These are phyloP conservation scores for Apantesis nais DNA, from an alignment of 2,888 invertebrate genomes.

Conservation along the genomic window DNA sequence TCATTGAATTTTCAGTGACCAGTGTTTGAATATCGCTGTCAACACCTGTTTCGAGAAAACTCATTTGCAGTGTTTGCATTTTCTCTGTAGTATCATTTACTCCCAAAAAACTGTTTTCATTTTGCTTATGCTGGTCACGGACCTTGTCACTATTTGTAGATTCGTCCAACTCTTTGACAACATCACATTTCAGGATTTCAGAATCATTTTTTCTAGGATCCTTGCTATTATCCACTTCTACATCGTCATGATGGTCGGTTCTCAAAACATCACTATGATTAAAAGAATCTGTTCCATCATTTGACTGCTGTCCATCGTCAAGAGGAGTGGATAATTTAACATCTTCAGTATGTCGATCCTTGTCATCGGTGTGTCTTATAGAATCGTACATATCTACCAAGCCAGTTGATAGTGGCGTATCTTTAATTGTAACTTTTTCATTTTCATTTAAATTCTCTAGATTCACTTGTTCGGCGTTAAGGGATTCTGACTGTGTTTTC, in stretches of 20 bases:
- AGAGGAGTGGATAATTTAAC: not conserved
- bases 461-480: not conserved
- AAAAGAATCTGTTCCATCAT: not conserved
- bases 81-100: not conserved
- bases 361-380: not conserved
- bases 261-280: constrained; percentile 2
- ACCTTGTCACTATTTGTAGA: not conserved
- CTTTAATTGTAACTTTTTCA: constrained; percentile 4
- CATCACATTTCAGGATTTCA: constrained; percentile 1
- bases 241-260: not conserved
- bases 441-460: not conserved
- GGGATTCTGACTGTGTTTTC: not conserved
- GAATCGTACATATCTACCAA: not conserved
- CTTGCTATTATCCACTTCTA: not conserved
- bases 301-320: not conserved
- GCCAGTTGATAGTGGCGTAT: not conserved
- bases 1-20: constrained; percentile 28
- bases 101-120: not conserved
- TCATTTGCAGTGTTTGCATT: not conserved
- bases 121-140: not conserved
- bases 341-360: constrained; percentile 1
- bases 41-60: constrained; percentile 13
- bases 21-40: constrained; percentile 33
- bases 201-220: not conserved
- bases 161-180: not conserved